Percentiles rank a stretch among this genome's conserved stretches.
phyloP scores from a whole-genome alignment of 2,113 vertebrate species.

The Nerophis lumbriciformis region DNA sequence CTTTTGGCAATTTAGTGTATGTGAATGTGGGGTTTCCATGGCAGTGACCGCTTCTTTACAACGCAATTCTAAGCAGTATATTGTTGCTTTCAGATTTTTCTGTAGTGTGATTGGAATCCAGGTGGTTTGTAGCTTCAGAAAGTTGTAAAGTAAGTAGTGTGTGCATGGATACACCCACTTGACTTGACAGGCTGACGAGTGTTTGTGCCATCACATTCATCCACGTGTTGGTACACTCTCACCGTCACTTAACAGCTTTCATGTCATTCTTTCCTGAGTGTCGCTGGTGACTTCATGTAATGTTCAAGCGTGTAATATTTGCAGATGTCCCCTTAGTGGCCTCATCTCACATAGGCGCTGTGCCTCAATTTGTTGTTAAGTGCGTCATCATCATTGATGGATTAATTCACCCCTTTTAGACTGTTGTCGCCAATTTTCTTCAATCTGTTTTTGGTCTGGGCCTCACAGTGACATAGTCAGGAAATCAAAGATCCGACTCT shows the following conservation, averaged over 20 bases:
- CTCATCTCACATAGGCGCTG: background rate
- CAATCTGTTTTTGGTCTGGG: too few species aligned
- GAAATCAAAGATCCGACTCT: too few species aligned
- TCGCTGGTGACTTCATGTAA: slow-evolving; percentile 30
- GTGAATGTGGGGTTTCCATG: too few species aligned
- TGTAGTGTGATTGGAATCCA: slow-evolving; percentile 9
- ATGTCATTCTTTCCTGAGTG: slow-evolving; percentile 25
- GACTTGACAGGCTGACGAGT: slow-evolving; percentile 16
- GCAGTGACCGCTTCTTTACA: background rate
- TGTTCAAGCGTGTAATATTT: slow-evolving; percentile 31
- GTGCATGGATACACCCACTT: slow-evolving; percentile 16
- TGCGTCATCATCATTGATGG: background rate
- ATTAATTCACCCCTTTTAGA: too few species aligned
- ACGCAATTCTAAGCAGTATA: background rate
- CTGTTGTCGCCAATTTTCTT: too few species aligned
- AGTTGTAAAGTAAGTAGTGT: background rate
- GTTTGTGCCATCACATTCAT: slow-evolving; percentile 32
- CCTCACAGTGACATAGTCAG: too few species aligned
- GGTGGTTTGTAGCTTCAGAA: slow-evolving; percentile 21
- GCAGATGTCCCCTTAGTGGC: background rate
- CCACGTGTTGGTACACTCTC: slow-evolving; percentile 14
- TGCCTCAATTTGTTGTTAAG: background rate
- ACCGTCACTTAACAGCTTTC: slow-evolving; percentile 24
- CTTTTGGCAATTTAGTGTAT: too few species aligned
- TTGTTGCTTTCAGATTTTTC: background rate